These are phyloP conservation scores for Arothron firmamentum DNA, from an alignment of 2,113 vertebrate species.

Conservation along the genomic window DNA sequence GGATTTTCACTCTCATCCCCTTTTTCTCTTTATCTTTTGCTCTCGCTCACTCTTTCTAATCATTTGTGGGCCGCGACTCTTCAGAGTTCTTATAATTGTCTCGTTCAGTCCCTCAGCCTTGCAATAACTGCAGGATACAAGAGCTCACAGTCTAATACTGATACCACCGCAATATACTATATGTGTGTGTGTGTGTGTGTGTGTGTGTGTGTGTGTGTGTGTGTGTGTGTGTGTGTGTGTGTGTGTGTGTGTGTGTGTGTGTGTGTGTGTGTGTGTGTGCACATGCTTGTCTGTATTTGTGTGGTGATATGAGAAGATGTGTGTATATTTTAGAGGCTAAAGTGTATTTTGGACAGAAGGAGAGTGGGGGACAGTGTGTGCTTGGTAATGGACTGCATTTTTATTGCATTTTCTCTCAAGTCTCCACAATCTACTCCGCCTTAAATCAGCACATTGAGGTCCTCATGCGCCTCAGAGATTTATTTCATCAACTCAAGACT, in stretches of 20 bases:
- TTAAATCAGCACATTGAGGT: constrained; percentile 45
- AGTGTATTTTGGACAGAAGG: constrained; percentile 56
- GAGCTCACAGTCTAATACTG: constrained; percentile 71
- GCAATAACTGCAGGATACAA: constrained; percentile 76
- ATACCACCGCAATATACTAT: constrained; percentile 62
- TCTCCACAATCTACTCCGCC: constrained; percentile 45
- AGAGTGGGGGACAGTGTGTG: constrained; percentile 41
- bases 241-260: constrained; percentile 51
- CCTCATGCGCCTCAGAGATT: constrained; percentile 16
- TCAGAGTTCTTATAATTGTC: constrained; percentile 80
- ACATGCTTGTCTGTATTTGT: background rate
- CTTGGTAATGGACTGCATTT: constrained; percentile 66
- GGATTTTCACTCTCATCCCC: constrained; percentile 74
- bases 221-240: constrained; percentile 53
- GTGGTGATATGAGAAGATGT: background rate
- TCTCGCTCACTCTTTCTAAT: constrained; percentile 73
- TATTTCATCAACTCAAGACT: constrained; percentile 11
- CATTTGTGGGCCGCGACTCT: constrained; percentile 75
- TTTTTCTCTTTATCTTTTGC: constrained; percentile 71
- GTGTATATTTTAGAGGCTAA: constrained; percentile 47
- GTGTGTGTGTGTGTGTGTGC: constrained; percentile 18
- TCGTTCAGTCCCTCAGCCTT: constrained; percentile 71
- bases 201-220: constrained; percentile 52
- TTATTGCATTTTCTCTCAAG: constrained; percentile 56
- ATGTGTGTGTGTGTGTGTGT: background rate